Evolutionary conservation across 30 jellyfish, hydroid and myxozoan genomes (phyloP), one percentile per base, ranked within the genome.

Genomic region (Aurelia aurita complex sp. Pacific): DNA sequence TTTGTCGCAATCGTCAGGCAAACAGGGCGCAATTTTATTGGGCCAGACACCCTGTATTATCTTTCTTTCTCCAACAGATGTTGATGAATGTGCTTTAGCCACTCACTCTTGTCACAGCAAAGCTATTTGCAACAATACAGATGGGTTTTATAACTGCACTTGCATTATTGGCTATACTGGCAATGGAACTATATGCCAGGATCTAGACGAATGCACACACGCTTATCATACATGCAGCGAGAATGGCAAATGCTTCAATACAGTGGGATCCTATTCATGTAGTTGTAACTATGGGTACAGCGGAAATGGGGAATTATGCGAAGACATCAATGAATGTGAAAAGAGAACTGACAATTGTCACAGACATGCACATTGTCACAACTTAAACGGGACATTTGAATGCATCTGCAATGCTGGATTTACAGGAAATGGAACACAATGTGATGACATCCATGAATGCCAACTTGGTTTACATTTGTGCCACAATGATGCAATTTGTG

Each of bases 361-460:
- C 54, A 17, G 17, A 9, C 53, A 76, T 51, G 96, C 96, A 53
- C 43, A 17, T 0, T 86, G 96, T 64, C 10, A 15, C n/a, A 86
- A 86, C 67, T 17, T 71, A 12, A 62, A 61, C 18, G 96, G 96
- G 5, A n/a, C 88, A 32, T 86, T 10, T 34, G 55, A 46, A 0
- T 86, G 96, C 75, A 29, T 16, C n/a, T 86, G 96, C 57, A 52
- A 36, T 50, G 60, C n/a, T 42, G 96, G 96, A 9, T 86, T 65
- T 59, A 23, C 65, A 17, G 96, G 96, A 18, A 60, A 76, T 67
- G 96, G 96, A 65, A 35, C 57, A 2, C 29, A 3, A 3, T 86
- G 96, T 74, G 34, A 23, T 18, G 96, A 86, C 55, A 61, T 76
- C 5, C 79, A 88, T 60, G 96, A 88, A 69, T 88, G 96, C 80